Evolutionary conservation across 2,113 vertebrate genomes (phyloP).

Genomic region (Ibidorhyncha struthersii): DNA sequence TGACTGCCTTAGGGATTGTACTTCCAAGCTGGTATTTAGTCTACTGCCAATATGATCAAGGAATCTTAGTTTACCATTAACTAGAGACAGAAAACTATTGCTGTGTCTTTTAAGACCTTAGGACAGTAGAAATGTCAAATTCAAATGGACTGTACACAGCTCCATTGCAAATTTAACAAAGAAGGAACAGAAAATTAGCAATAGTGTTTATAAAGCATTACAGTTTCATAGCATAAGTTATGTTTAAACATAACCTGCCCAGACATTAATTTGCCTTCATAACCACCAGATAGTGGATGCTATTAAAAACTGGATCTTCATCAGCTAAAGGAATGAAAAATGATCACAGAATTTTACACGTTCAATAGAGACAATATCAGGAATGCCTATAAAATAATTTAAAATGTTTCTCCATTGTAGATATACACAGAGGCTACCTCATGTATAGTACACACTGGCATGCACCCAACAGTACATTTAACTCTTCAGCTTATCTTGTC

Average conservation of each 20-base stretch:
- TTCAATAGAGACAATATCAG: neutral
- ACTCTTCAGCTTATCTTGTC: neutral
- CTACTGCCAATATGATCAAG: neutral
- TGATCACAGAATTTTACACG: neutral
- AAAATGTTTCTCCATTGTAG: neutral
- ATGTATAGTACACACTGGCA: accelerated
- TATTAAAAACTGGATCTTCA: neutral
- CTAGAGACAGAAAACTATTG: neutral
- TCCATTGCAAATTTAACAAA: neutral
- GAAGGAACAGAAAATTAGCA: neutral
- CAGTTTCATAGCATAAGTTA: neutral
- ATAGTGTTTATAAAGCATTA: neutral
- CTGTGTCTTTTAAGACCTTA: neutral
- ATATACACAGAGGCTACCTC: neutral
- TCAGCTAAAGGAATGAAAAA: neutral
- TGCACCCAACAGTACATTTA: neutral
- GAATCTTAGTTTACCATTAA: neutral
- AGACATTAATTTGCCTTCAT: neutral
- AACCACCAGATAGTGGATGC: neutral
- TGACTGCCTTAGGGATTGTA: neutral
- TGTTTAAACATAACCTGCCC: neutral
- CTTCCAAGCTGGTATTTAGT: neutral
- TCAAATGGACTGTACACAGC: neutral
- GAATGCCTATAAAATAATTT: neutral
- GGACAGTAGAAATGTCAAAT: neutral